phyloP scores from a whole-genome alignment of 2,797 vertebrate species.

The Avahi laniger region DNA sequence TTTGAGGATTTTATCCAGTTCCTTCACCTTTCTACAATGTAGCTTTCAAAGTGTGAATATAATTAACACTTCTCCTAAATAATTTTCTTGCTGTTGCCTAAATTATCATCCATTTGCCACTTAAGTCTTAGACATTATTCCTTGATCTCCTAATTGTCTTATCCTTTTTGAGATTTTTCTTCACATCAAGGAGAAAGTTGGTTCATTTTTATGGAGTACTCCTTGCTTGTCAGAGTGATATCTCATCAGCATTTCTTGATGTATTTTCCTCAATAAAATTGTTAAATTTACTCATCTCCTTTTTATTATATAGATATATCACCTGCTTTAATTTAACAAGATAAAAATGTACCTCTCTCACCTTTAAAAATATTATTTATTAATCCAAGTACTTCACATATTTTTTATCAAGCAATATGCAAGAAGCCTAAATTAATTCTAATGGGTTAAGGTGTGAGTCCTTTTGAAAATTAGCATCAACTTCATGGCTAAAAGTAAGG shows the following conservation, averaged over 20 bases:
- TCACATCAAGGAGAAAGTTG: not conserved
- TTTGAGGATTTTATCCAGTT: not conserved
- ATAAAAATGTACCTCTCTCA: constrained; percentile 40
- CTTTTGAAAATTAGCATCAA: constrained; percentile 59
- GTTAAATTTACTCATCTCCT: constrained; percentile 10
- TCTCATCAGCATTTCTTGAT: constrained; percentile 3
- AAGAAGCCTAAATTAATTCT: constrained; percentile 49
- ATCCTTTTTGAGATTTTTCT: constrained; percentile 14
- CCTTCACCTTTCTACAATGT: constrained; percentile 19
- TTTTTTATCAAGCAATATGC: constrained; percentile 48
- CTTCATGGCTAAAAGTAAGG: not conserved
- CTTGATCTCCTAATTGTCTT: constrained; percentile 60
- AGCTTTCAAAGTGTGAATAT: not conserved
- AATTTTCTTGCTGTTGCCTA: constrained; percentile 48
- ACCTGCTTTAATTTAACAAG: constrained; percentile 26
- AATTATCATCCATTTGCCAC: constrained; percentile 54
- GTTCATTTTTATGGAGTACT: constrained; percentile 47
- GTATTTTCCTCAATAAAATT: not conserved
- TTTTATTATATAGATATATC: constrained; percentile 39
- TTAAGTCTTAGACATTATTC: constrained; percentile 50
- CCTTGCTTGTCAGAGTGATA: constrained; percentile 38
- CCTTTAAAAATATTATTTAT: constrained; percentile 52
- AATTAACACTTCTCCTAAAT: constrained; percentile 34
- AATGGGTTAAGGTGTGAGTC: constrained; percentile 31
- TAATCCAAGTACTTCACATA: constrained; percentile 45